Evolutionary conservation across 2,113 vertebrate genomes (phyloP).

Genomic region (Bettongia penicillata): DNA sequence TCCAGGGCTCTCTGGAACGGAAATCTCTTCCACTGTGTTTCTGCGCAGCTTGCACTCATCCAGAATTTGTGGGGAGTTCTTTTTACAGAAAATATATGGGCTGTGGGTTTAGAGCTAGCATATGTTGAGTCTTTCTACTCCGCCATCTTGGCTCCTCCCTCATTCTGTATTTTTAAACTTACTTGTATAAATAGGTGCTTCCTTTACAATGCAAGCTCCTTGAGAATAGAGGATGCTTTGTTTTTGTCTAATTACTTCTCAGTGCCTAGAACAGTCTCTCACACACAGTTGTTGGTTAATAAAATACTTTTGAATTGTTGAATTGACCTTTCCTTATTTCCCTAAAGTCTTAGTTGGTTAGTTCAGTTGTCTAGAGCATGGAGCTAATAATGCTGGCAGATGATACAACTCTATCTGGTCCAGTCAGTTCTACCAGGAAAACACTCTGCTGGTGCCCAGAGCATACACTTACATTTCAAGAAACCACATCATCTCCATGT

Average conservation of each 20-base stretch:
- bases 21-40: too few species aligned
- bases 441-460: neutral
- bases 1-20: too few species aligned
- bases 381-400: neutral
- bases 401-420: neutral
- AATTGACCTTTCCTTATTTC: neutral
- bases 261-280: neutral
- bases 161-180: neutral
- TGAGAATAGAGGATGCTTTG: neutral
- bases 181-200: neutral
- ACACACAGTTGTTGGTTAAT: neutral
- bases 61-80: too few species aligned
- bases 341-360: neutral
- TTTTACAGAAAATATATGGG: too few species aligned
- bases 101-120: too few species aligned
- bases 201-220: neutral
- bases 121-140: too few species aligned
- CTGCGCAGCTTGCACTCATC: too few species aligned
- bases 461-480: neutral
- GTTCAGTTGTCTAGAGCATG: neutral
- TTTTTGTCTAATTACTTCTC: neutral
- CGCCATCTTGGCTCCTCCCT: too few species aligned
- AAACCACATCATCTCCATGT: neutral
- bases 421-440: neutral
- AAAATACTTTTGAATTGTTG: neutral